Evolutionary conservation across 2,113 vertebrate genomes (phyloP).

Genomic region (Bagarius yarrelli): DNA sequence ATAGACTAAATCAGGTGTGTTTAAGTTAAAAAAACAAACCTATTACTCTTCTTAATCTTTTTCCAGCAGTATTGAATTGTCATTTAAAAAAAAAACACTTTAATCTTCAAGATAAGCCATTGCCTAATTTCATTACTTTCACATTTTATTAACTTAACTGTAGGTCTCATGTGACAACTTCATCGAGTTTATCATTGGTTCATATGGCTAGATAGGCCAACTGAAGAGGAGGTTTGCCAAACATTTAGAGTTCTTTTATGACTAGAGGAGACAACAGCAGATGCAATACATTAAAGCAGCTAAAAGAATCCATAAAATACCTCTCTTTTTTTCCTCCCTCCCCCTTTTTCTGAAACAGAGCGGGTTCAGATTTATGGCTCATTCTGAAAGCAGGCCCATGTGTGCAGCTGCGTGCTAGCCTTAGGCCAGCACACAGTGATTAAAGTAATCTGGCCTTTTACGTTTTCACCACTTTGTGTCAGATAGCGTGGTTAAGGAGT

Average conservation of each 20-base stretch:
- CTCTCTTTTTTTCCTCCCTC: conserved; percentile 10
- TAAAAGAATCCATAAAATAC: conserved; percentile 65
- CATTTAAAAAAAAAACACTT: neutral
- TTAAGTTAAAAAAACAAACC: neutral
- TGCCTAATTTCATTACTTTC: conserved; percentile 28
- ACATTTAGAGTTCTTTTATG: conserved; percentile 55
- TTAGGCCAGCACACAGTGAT: conserved; percentile 54
- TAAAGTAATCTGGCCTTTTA: conserved; percentile 67
- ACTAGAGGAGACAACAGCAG: conserved; percentile 63
- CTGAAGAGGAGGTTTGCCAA: conserved; percentile 42
- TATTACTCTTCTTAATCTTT: neutral
- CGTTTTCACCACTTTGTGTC: conserved; percentile 65
- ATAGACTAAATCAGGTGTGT: neutral
- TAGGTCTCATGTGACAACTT: conserved; percentile 36
- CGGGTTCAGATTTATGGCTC: conserved; percentile 63
- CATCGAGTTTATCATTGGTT: conserved; percentile 33
- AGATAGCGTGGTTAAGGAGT: conserved; percentile 60
- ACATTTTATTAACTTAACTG: conserved; percentile 8
- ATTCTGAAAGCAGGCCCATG: conserved; percentile 54
- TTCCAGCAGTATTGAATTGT: neutral
- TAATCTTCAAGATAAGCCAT: neutral
- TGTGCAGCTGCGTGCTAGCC: conserved; percentile 65
- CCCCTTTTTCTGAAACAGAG: conserved; percentile 20
- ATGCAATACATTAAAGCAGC: conserved; percentile 68
- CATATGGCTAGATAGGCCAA: conserved; percentile 35